Evolutionary conservation across 2,797 vertebrate genomes (phyloP).

Genomic region (Bovichtus variegatus): DNA sequence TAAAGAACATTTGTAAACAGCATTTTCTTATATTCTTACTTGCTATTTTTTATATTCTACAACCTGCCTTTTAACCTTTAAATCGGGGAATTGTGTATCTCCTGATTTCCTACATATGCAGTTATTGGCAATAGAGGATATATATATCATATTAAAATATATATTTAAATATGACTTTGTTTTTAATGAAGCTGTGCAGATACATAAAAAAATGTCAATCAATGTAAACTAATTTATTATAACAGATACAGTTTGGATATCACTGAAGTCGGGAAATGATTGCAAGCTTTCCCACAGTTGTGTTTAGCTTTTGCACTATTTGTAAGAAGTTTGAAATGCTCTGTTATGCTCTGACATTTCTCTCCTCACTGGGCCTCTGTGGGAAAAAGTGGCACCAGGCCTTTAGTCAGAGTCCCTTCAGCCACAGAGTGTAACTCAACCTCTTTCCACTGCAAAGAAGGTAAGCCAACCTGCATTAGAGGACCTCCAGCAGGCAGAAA

Average conservation of each 20-base stretch:
- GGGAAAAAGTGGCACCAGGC: slow-evolving; percentile 30
- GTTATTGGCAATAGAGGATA: not conserved
- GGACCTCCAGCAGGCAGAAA: slow-evolving; percentile 43
- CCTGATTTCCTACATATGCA: not conserved
- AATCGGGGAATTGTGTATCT: not conserved
- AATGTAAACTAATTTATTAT: too few species aligned
- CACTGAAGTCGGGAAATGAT: not conserved
- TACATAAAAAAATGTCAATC: too few species aligned
- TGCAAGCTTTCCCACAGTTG: slow-evolving; percentile 17
- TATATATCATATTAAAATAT: too few species aligned
- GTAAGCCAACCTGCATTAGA: slow-evolving; percentile 67
- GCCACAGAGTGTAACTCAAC: slow-evolving; percentile 57
- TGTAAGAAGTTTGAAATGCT: not conserved
- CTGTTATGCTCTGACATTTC: not conserved
- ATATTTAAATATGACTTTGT: not conserved
- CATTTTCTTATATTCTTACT: not conserved
- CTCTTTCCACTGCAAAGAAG: slow-evolving; percentile 34
- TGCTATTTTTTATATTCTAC: not conserved
- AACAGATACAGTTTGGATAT: not conserved
- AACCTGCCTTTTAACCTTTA: not conserved
- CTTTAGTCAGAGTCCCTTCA: slow-evolving; percentile 29
- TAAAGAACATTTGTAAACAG: not conserved
- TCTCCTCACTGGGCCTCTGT: slow-evolving; percentile 8
- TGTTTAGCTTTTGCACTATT: not conserved
- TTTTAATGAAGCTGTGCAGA: not conserved